phyloP scores from a whole-genome alignment of 2,888 invertebrate species.

The Diarsia mendica region DNA sequence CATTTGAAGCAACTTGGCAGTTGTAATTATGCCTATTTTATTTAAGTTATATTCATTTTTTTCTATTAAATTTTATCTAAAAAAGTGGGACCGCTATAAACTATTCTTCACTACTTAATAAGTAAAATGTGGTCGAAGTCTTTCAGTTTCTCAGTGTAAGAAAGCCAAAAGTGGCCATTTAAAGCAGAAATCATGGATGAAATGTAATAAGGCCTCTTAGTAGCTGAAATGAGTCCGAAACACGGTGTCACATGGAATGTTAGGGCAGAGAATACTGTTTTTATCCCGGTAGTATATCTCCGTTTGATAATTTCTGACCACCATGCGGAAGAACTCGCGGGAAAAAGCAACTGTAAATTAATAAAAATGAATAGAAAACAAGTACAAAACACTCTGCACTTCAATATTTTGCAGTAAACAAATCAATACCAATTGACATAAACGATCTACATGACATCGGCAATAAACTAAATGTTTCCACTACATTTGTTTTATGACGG shows the following conservation, averaged over 20 bases:
- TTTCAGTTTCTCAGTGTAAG: no score
- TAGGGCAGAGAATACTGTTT: not conserved
- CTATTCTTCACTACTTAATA: no score
- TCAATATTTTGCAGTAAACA: constrained; percentile 1
- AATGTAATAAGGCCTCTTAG: no score
- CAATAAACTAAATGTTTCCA: constrained; percentile 34
- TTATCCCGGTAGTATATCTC: not conserved
- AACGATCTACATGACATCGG: constrained; percentile 23
- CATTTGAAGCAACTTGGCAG: no score
- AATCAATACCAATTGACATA: constrained; percentile 26
- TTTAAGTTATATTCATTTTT: no score
- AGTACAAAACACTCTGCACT: not conserved
- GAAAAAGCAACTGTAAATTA: not conserved
- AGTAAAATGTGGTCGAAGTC: no score
- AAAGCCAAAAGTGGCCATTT: no score
- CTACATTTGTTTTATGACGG: constrained; percentile 31
- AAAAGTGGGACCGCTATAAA: no score
- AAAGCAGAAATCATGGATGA: no score
- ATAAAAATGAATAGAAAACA: not conserved
- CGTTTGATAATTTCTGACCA: not conserved
- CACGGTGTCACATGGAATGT: not conserved
- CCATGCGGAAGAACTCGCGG: no score
- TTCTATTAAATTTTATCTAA: no score
- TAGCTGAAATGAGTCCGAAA: not conserved
- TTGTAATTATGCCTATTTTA: no score